Base-by-base conservation (phyloP, 2,113 vertebrate genomes). In the Prochilodus magdalenae region DNA sequence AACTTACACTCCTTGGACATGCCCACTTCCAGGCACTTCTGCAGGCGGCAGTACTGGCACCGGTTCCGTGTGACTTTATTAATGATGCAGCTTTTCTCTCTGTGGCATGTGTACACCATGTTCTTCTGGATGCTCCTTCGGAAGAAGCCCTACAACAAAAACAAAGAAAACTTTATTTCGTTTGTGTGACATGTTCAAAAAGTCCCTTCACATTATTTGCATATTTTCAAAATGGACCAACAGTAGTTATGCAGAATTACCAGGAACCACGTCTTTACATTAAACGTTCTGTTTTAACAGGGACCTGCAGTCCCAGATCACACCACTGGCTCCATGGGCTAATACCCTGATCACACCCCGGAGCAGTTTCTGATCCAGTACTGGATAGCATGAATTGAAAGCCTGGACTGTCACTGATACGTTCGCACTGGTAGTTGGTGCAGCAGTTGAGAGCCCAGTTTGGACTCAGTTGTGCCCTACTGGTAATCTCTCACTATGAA, bases 1-100 rank as follows among this genome's bases (percentile, higher is more conserved):
- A 73, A 97, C 97, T 97, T 91, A 98, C 97, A 94, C 90, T 98
- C 97, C 90, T 97, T 98, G 91, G 97, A 98, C 97, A 98, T 98
- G 83, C 97, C 97, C 0, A 98, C 97, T 81, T 98, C 96, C 4
- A 98, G 95, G 92, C 97, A 98, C 91, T 96, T 98, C 94, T 98
- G 97, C 87, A 98, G 95, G 3, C 97, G 96, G 88, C 97, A 98
- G 90, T 95, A 97, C 94, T 98, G 97, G 89, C 97, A 98, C 5
- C 97, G 96, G 93, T 98, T 98, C 83, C 97, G 94, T 0, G 97
- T 98, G 90, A 98, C 96, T 92, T 98, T 98, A 94, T 98, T 98
- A 90, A 98, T 97, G 91, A 97, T 93, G 82, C 97, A 98, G 88
- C 95, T 95, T 93, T 97, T 98, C 90, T 98, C 97, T 59, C 96